Evolutionary conservation across 2,888 invertebrate genomes (phyloP), one percentile per base, ranked within the genome.

Genomic region (Dimorphilus gyrociliatus): DNA sequence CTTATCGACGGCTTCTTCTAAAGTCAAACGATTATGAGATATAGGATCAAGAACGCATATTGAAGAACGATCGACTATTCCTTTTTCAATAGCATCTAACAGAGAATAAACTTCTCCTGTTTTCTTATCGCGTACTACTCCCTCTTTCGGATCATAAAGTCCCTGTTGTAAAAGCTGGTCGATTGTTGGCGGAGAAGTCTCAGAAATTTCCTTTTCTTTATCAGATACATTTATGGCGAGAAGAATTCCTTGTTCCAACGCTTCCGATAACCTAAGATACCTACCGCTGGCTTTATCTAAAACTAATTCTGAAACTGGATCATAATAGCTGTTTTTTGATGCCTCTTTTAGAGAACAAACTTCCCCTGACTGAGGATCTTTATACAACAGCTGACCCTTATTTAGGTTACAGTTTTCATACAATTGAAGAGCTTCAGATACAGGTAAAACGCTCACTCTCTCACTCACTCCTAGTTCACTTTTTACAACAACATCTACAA

Each of bases 351-450:
- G 32, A 17, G 44, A 43, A 26, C 53, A 46, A 26, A 48, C 46
- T 27, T 43, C 38, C 26, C 77, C 76, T 3, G 76, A 78, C 34
- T 72, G 71, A 0, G 80, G 78, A 63, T 88, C 85, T n/a, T n/a
- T n/a, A n/a, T n/a, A n/a, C n/a, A n/a, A n/a, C n/a, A n/a, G n/a
- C n/a, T n/a, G n/a, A n/a, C n/a, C n/a, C n/a, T n/a, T n/a, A n/a
- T n/a, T n/a, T n/a, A n/a, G n/a, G n/a, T n/a, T n/a, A n/a, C n/a
- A n/a, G n/a, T n/a, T n/a, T n/a, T n/a, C n/a, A n/a, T n/a, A n/a
- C n/a, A n/a, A n/a, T n/a, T n/a, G n/a, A n/a, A n/a, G n/a, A n/a
- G n/a, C n/a, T n/a, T n/a, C n/a, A n/a, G n/a, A n/a, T n/a, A n/a
- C n/a, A n/a, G n/a, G n/a, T n/a, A n/a, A n/a, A n/a, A n/a, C n/a